These are phyloP conservation scores for Chionodraco myersi DNA, from an alignment of 2,113 vertebrate genomes.

Conservation along the genomic window DNA sequence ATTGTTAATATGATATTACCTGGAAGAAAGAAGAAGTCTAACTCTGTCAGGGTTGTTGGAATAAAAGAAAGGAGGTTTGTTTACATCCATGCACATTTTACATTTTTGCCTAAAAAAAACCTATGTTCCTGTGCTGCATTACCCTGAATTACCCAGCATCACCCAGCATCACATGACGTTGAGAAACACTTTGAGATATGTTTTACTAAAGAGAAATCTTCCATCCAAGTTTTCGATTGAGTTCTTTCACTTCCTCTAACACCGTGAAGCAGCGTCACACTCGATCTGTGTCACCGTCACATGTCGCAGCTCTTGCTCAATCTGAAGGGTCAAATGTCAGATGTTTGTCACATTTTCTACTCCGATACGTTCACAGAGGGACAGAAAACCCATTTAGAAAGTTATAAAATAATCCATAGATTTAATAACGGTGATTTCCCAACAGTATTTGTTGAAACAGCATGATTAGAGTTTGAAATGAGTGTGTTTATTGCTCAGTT, in stretches of 20 bases:
- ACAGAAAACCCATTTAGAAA: neutral
- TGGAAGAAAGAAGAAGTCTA: neutral
- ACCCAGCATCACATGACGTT: neutral
- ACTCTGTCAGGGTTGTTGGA: neutral
- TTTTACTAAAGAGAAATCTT: neutral
- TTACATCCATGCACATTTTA: too few species aligned
- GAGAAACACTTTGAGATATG: neutral
- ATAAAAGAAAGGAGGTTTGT: neutral
- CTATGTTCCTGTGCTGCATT: neutral
- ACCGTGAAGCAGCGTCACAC: neutral
- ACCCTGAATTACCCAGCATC: neutral
- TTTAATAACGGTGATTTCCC: neutral
- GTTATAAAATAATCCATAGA: neutral
- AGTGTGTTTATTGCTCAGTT: too few species aligned
- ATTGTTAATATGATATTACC: too few species aligned
- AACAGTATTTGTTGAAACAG: neutral
- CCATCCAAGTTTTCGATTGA: neutral
- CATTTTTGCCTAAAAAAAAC: too few species aligned
- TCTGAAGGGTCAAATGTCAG: neutral
- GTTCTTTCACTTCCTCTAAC: constrained; percentile 6
- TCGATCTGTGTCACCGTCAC: neutral
- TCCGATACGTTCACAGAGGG: neutral
- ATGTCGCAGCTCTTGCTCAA: constrained; percentile 13
- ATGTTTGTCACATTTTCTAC: neutral
- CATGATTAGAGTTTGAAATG: neutral